These are phyloP conservation scores for Scolopax rusticola DNA, from an alignment of 2,797 vertebrate genomes.

Conservation along the genomic window DNA sequence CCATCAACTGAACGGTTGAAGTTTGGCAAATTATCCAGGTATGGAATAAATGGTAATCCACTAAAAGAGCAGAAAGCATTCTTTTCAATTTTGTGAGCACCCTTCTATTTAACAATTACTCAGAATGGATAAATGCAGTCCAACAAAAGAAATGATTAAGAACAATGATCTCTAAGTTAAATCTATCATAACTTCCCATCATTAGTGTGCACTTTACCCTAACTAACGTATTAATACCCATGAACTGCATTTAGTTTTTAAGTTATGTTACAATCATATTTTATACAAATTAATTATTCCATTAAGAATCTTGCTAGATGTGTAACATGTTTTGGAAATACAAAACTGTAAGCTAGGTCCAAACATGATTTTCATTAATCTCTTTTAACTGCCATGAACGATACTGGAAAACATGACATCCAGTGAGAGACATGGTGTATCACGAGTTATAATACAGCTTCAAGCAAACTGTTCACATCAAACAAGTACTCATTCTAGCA, in stretches of 20 bases:
- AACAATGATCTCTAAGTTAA: neutral
- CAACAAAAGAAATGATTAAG: neutral
- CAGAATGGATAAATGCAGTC: neutral
- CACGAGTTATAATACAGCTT: neutral
- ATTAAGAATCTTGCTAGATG: neutral
- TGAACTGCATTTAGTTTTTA: neutral
- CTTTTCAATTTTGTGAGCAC: neutral
- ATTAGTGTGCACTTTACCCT: neutral
- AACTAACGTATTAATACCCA: neutral
- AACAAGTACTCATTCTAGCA: neutral
- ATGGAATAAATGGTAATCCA: slow-evolving; percentile 97
- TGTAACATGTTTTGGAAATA: neutral
- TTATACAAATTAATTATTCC: neutral
- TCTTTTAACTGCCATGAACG: neutral
- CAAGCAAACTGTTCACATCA: neutral
- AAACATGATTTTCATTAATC: neutral
- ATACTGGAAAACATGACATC: neutral
- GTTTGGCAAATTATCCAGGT: slow-evolving; percentile 97
- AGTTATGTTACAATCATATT: neutral
- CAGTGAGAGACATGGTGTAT: neutral
- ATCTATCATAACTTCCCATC: neutral
- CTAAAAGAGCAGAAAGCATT: slow-evolving; percentile 74
- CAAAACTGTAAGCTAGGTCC: neutral
- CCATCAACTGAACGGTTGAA: slow-evolving; percentile 94
- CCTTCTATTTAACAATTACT: neutral